These are phyloP conservation scores for Limnothrissa miodon DNA, from an alignment of 2,113 vertebrate genomes.

Conservation along the genomic window DNA sequence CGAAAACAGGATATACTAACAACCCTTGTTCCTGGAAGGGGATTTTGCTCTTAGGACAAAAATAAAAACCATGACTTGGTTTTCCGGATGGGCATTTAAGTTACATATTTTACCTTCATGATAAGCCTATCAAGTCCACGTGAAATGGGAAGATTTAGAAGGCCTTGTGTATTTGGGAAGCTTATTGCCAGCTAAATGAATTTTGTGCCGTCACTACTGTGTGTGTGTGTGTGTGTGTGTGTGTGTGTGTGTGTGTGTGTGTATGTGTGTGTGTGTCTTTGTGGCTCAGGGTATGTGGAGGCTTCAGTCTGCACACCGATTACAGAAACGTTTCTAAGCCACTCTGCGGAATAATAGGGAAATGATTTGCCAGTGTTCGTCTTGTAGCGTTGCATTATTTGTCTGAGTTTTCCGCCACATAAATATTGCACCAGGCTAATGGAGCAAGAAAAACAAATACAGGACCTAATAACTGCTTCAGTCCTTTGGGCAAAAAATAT, in stretches of 20 bases:
- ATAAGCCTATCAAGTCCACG: background rate
- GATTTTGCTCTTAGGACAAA: slow-evolving; percentile 26
- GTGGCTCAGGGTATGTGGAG: slow-evolving; percentile 36
- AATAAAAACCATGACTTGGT: background rate
- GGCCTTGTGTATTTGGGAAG: slow-evolving; percentile 6
- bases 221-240: background rate
- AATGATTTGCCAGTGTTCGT: slow-evolving; percentile 68
- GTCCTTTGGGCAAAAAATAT: slow-evolving; percentile 57
- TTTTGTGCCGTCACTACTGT: slow-evolving; percentile 3
- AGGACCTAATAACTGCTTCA: slow-evolving; percentile 66
- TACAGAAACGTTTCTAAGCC: slow-evolving; percentile 57
- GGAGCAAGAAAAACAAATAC: slow-evolving; percentile 73
- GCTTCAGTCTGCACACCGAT: slow-evolving; percentile 60
- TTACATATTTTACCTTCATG: background rate
- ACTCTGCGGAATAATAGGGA: slow-evolving; percentile 64
- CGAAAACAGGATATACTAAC: slow-evolving; percentile 36
- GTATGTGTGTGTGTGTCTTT: slow-evolving; percentile 8
- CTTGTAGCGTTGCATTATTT: slow-evolving; percentile 68
- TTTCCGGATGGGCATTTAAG: background rate
- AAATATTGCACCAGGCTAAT: slow-evolving; percentile 75
- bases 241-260: slow-evolving; percentile 11
- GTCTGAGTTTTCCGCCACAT: slow-evolving; percentile 65
- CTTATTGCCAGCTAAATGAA: slow-evolving; percentile 16
- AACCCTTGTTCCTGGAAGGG: slow-evolving; percentile 19
- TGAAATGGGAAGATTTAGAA: background rate